phyloP scores from a whole-genome alignment of 2,888 invertebrate species.

The Lycia hirtaria region DNA sequence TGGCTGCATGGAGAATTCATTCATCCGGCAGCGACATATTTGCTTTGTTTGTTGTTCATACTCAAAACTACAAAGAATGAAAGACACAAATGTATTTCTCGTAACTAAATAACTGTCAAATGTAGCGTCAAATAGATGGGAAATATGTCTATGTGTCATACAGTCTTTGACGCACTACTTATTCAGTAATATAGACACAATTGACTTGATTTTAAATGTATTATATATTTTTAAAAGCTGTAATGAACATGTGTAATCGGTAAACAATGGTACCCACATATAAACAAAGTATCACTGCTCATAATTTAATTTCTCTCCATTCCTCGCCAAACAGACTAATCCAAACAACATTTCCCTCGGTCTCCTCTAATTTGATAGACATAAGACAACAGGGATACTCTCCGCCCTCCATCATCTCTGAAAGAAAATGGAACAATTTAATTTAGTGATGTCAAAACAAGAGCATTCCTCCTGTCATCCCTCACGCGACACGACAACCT shows the following conservation, averaged over 20 bases:
- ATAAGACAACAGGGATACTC: neutral
- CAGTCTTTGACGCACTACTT: too few species aligned
- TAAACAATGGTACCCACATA: neutral
- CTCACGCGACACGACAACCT: constrained; percentile 22
- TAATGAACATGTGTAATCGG: too few species aligned
- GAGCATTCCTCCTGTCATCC: constrained; percentile 19
- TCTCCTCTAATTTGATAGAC: constrained; percentile 2
- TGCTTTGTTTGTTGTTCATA: neutral
- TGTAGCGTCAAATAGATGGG: too few species aligned
- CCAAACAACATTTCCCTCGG: neutral
- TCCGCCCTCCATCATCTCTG: neutral
- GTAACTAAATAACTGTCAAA: too few species aligned
- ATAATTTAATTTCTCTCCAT: neutral
- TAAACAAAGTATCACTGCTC: neutral
- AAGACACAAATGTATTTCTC: neutral
- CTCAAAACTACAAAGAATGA: neutral
- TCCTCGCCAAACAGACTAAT: neutral
- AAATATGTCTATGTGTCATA: too few species aligned
- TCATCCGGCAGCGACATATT: too few species aligned
- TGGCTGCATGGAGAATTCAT: too few species aligned
- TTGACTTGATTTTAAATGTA: too few species aligned
- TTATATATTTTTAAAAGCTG: too few species aligned
- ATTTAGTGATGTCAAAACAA: constrained; percentile 22
- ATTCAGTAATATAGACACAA: too few species aligned
- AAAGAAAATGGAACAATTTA: constrained; percentile 20